These are phyloP conservation scores for Trimorus sp. DNA, from an alignment of 2,888 invertebrate genomes.

Conservation along the genomic window DNA sequence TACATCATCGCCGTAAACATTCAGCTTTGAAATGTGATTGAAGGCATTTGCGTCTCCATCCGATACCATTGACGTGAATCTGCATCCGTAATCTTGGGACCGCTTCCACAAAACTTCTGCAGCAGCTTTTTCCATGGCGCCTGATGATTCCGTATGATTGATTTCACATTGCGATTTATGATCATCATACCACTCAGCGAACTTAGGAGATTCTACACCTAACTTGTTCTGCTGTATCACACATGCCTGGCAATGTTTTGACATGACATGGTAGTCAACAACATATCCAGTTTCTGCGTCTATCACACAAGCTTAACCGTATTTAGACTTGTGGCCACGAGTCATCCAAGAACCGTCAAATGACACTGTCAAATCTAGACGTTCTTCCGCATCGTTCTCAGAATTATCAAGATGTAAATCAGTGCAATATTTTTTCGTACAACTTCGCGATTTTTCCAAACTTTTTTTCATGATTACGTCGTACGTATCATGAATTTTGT, in stretches of 20 bases:
- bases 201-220: slow-evolving; percentile 20
- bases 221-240: neutral
- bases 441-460: slow-evolving; percentile 24
- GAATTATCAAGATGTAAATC: slow-evolving; percentile 18
- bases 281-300: slow-evolving; percentile 16
- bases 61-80: slow-evolving; percentile 21
- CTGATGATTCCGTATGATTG: slow-evolving; percentile 16
- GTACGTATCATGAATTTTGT: slow-evolving; percentile 11
- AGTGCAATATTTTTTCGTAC: slow-evolving; percentile 12
- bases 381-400: slow-evolving; percentile 9
- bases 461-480: slow-evolving; percentile 14
- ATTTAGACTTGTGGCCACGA: slow-evolving; percentile 24
- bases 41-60: slow-evolving; percentile 32
- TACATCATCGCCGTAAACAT: slow-evolving; percentile 16
- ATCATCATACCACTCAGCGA: slow-evolving; percentile 22
- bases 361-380: slow-evolving; percentile 18
- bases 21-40: neutral
- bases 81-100: neutral
- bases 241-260: slow-evolving; percentile 11
- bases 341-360: slow-evolving; percentile 31
- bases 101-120: slow-evolving; percentile 14
- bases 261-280: slow-evolving; percentile 25
- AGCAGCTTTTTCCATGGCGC: slow-evolving; percentile 15
- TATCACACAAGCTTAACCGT: slow-evolving; percentile 25
- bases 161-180: slow-evolving; percentile 23